These are phyloP conservation scores for Poecilia wingei DNA, from an alignment of 2,797 vertebrate species.

Conservation along the genomic window DNA sequence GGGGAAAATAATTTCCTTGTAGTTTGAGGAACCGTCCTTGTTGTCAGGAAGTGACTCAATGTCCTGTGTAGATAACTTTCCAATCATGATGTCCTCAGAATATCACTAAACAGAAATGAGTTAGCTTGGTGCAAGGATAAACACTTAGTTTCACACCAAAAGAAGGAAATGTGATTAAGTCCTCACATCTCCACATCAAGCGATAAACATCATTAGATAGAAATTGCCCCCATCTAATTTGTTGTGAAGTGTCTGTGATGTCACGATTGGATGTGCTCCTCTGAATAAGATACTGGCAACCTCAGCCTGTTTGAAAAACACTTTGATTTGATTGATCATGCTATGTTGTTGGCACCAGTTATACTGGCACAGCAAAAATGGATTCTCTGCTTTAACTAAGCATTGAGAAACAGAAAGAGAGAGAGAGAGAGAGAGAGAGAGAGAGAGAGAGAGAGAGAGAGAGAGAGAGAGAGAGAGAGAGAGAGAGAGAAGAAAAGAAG, in stretches of 20 bases:
- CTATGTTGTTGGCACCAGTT: slow-evolving; percentile 62
- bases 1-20: slow-evolving; percentile 35
- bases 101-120: slow-evolving; percentile 45
- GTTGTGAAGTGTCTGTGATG: slow-evolving; percentile 70
- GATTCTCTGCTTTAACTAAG: slow-evolving; percentile 1
- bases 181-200: slow-evolving; percentile 66
- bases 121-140: slow-evolving; percentile 60
- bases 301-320: slow-evolving; percentile 53
- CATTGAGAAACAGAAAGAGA: too few species aligned
- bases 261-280: slow-evolving; percentile 68
- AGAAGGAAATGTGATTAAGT: slow-evolving; percentile 73
- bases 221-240: slow-evolving; percentile 65
- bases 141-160: slow-evolving; percentile 70
- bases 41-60: slow-evolving; percentile 62
- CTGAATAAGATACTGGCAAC: slow-evolving; percentile 54
- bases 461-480: too few species aligned
- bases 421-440: too few species aligned
- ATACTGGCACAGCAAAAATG: slow-evolving; percentile 47
- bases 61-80: slow-evolving; percentile 50
- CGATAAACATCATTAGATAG: slow-evolving; percentile 73
- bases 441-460: too few species aligned
- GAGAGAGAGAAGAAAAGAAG: too few species aligned
- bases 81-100: slow-evolving; percentile 55
- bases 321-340: slow-evolving; percentile 66
- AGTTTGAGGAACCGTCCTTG: slow-evolving; percentile 47